These are phyloP conservation scores for Blastobasis adustella DNA, from an alignment of 2,888 invertebrate species.

Conservation along the genomic window DNA sequence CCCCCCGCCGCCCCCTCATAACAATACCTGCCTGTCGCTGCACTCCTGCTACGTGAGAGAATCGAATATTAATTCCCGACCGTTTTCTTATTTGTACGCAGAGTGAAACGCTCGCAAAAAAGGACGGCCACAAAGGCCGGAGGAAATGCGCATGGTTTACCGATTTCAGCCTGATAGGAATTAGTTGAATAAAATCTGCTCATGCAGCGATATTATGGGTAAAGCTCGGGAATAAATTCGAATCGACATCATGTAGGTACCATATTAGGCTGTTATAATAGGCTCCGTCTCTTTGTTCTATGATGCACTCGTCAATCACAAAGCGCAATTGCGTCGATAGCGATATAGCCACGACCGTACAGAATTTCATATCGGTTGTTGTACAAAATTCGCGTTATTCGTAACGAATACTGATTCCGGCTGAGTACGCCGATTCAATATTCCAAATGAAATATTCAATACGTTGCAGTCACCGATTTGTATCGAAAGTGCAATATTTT, in stretches of 20 bases:
- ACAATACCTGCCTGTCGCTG: conserved; percentile 44
- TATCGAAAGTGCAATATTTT: conserved; percentile 38
- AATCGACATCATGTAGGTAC: too few species aligned
- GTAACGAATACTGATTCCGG: conserved; percentile 1
- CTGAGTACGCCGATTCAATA: conserved; percentile 38
- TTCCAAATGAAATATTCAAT: conserved; percentile 57
- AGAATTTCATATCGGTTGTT: not conserved
- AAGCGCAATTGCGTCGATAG: too few species aligned
- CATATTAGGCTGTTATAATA: too few species aligned
- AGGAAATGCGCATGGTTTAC: not conserved
- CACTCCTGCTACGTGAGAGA: conserved; percentile 31
- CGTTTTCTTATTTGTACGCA: conserved; percentile 4
- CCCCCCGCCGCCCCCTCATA: conserved; percentile 28
- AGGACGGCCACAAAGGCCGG: conserved; percentile 1
- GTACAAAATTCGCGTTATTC: not conserved
- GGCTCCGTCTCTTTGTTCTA: too few species aligned
- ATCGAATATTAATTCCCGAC: conserved; percentile 29
- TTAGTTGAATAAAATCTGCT: not conserved
- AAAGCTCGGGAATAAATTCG: too few species aligned
- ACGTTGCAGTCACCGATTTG: conserved; percentile 39
- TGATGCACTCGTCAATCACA: too few species aligned
- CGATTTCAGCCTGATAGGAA: not conserved
- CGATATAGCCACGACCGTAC: too few species aligned
- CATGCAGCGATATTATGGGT: too few species aligned
- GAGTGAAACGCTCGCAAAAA: not conserved